phyloP scores from a whole-genome alignment of 2,797 vertebrate species.

The Gymnoscopelus braueri region DNA sequence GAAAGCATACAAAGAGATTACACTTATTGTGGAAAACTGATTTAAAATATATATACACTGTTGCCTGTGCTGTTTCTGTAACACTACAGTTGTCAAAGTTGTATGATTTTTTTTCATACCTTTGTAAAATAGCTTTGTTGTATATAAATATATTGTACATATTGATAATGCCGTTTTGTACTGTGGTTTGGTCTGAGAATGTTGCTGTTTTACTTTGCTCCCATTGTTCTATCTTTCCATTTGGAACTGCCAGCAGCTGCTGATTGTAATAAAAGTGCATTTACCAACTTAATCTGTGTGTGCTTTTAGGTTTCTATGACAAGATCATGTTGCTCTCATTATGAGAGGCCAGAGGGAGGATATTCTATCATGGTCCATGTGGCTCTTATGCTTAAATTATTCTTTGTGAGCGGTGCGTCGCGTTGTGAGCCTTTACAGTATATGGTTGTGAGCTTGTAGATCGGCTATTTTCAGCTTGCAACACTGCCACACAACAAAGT shows the following conservation, averaged over 20 bases:
- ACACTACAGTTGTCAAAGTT: conserved; percentile 77
- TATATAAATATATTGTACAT: conserved; percentile 85
- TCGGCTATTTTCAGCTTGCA: too few relatives aligned
- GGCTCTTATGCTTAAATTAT: conserved; percentile 3
- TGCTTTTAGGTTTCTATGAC: conserved; percentile 1
- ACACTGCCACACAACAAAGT: too few relatives aligned
- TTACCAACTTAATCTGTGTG: conserved; percentile 59
- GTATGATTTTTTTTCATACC: conserved; percentile 81
- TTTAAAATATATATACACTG: conserved; percentile 62
- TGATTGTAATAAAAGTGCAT: conserved; percentile 84
- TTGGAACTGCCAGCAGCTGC: conserved; percentile 68
- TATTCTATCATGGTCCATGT: conserved; percentile 27
- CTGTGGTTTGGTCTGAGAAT: conserved; percentile 72
- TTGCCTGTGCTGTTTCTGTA: conserved; percentile 76
- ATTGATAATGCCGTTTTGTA: conserved; percentile 80
- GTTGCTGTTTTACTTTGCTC: conserved; percentile 67
- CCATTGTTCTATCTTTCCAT: conserved; percentile 64
- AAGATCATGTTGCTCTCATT: conserved; percentile 2
- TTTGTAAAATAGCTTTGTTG: conserved; percentile 77
- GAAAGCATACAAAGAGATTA: conserved; percentile 26
- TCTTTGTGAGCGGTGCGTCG: too few relatives aligned
- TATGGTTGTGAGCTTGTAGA: too few relatives aligned
- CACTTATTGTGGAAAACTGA: conserved; percentile 36
- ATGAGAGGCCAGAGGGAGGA: conserved; percentile 33
- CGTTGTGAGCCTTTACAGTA: too few relatives aligned